These are phyloP conservation scores for Hyles lineata DNA, from an alignment of 2,888 invertebrate species.

Conservation along the genomic window DNA sequence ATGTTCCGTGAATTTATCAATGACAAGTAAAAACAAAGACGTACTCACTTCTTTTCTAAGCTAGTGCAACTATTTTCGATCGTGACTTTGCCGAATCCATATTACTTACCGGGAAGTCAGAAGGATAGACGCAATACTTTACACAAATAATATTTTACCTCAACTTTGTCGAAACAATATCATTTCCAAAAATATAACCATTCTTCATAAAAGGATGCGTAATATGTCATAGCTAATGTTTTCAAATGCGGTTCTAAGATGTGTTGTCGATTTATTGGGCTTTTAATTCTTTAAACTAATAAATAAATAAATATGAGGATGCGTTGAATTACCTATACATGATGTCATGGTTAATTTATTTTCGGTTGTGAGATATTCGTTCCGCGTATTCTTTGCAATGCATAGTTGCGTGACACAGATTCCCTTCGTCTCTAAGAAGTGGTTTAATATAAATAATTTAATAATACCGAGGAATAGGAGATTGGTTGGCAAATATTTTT, in stretches of 20 bases:
- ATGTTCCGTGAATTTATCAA: background rate
- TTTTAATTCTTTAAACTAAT: background rate
- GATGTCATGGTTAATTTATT: slow-evolving; percentile 51
- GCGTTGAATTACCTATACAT: slow-evolving; percentile 31
- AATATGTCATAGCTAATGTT: background rate
- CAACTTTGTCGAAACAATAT: background rate
- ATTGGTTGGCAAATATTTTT: slow-evolving; percentile 49
- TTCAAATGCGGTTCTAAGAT: background rate
- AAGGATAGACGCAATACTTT: slow-evolving; percentile 3
- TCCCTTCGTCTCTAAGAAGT: slow-evolving; percentile 46
- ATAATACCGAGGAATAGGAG: slow-evolving; percentile 43
- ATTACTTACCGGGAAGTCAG: slow-evolving; percentile 4
- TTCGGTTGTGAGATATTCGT: slow-evolving; percentile 38
- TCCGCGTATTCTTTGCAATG: slow-evolving; percentile 44
- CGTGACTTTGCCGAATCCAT: slow-evolving; percentile 13
- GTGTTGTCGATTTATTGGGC: background rate
- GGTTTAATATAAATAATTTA: slow-evolving; percentile 45
- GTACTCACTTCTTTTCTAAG: background rate
- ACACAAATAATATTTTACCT: background rate
- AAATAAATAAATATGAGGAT: slow-evolving; percentile 16
- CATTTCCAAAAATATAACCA: background rate
- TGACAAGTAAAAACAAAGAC: background rate
- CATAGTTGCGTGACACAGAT: slow-evolving; percentile 50
- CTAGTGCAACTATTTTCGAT: slow-evolving; percentile 4
- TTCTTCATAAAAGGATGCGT: background rate